Conservation (phyloP, 2,888 invertebrate genomes). For the Ormyrus labotus region DNA sequence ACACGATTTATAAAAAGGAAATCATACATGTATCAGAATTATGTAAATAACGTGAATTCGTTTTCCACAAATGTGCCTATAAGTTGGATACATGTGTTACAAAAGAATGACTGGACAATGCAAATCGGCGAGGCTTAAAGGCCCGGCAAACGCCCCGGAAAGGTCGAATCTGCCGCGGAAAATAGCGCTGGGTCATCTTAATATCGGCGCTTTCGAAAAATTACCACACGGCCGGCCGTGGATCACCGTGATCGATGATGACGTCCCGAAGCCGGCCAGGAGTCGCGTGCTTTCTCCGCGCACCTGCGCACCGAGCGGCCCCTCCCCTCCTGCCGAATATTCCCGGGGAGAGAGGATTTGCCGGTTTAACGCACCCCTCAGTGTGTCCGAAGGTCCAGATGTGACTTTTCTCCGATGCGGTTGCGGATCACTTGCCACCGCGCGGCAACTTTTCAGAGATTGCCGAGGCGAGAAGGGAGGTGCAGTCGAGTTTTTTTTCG, state of each 20-base stretch:
- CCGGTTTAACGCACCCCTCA: constrained; percentile 16
- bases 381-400: constrained; percentile 45
- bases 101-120: constrained; percentile 12
- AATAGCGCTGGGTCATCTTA: constrained; percentile 30
- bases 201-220: neutral
- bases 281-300: neutral
- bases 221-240: neutral
- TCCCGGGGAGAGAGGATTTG: constrained; percentile 30
- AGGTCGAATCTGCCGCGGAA: neutral
- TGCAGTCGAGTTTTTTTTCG: constrained; percentile 16
- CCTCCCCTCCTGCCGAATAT: neutral
- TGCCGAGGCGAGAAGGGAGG: neutral
- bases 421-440: constrained; percentile 23
- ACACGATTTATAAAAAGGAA: constrained; percentile 13
- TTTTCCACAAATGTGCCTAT: neutral
- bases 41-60: constrained; percentile 28
- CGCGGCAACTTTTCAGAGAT: constrained; percentile 17
- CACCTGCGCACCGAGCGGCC: no score
- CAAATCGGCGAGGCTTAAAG: constrained; percentile 17
- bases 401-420: constrained; percentile 38
- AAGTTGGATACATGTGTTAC: constrained; percentile 16
- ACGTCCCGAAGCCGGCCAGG: neutral
- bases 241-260: constrained; percentile 23
- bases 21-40: constrained; percentile 14
- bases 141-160: neutral